These are phyloP conservation scores for Tribolium freemani DNA, from an alignment of 2,888 invertebrate species.

Conservation along the genomic window DNA sequence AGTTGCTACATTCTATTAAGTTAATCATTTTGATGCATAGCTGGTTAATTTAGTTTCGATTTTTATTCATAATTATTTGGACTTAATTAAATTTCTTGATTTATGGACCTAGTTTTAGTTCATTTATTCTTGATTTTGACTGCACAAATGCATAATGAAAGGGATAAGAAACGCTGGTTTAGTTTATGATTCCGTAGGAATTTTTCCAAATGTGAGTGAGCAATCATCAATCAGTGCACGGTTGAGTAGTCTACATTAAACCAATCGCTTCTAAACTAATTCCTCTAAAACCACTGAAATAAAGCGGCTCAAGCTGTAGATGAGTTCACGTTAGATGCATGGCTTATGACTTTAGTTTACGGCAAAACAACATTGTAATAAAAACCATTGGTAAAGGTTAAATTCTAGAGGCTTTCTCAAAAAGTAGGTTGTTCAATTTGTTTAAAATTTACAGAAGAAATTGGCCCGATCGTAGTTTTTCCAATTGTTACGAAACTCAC, in stretches of 20 bases:
- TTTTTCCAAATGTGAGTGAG: slow-evolving; percentile 15
- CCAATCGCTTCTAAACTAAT: neutral
- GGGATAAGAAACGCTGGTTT: too few species aligned
- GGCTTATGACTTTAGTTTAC: slow-evolving; percentile 61
- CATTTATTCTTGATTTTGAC: too few species aligned
- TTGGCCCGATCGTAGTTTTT: slow-evolving; percentile 24
- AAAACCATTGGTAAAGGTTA: slow-evolving; percentile 44
- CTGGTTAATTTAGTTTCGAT: too few species aligned
- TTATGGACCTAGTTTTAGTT: too few species aligned
- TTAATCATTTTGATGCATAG: too few species aligned
- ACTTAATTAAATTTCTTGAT: too few species aligned
- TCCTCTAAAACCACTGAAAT: slow-evolving; percentile 10
- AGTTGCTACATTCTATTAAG: too few species aligned
- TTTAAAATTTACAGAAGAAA: slow-evolving; percentile 21
- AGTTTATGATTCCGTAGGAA: neutral
- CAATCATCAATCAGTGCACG: neutral
- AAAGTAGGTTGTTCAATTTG: slow-evolving; percentile 54
- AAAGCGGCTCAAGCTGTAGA: slow-evolving; percentile 13
- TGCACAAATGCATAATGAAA: neutral
- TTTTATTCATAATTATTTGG: neutral
- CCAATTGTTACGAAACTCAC: neutral
- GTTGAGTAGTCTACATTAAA: neutral
- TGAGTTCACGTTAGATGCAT: slow-evolving; percentile 51
- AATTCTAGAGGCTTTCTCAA: slow-evolving; percentile 54
- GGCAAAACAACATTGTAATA: slow-evolving; percentile 66